A percentile compares a stretch with the other conserved stretches of the same genome.
Evolutionary conservation across 2,113 vertebrate genomes (phyloP).

Genomic region (Campylorhamphus procurvoides): DNA sequence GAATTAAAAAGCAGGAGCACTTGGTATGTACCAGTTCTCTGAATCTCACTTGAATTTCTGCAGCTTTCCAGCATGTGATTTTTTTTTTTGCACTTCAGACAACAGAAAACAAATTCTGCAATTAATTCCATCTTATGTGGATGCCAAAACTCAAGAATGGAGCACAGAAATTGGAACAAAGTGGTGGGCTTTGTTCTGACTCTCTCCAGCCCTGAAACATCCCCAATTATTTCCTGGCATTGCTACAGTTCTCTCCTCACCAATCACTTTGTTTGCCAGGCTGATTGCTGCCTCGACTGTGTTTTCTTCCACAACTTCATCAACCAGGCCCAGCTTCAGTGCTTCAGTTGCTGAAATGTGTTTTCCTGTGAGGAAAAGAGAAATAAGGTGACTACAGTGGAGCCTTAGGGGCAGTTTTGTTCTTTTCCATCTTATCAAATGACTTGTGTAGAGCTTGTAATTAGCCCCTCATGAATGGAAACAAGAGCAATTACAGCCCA

Average conservation of each 20-base stretch:
- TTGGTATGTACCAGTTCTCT: not conserved
- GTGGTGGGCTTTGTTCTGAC: constrained; percentile 11
- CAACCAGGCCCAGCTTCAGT: constrained; percentile 86
- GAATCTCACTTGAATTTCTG: not conserved
- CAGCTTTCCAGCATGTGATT: not conserved
- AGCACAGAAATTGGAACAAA: not conserved
- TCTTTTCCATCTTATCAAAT: not conserved
- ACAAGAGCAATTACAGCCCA: not conserved
- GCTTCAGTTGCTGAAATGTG: constrained; percentile 84
- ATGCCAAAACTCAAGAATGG: constrained; percentile 28
- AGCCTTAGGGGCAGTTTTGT: not conserved
- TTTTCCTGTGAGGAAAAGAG: constrained; percentile 79
- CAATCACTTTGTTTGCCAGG: constrained; percentile 81
- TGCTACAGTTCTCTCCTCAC: constrained; percentile 72
- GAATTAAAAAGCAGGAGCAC: not conserved
- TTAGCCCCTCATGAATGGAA: not conserved
- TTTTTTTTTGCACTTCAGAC: not conserved
- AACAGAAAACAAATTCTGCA: not conserved
- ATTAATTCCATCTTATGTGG: not conserved
- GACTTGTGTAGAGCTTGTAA: not conserved
- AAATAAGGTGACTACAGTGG: not conserved
- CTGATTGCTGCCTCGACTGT: constrained; percentile 79
- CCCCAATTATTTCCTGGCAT: not conserved
- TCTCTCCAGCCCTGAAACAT: not conserved
- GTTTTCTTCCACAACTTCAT: constrained; percentile 82